A percentile compares a stretch with the other conserved stretches of the same genome.
These are phyloP conservation scores for Hyppa rectilinea DNA, from an alignment of 2,888 invertebrate species.

Conservation along the genomic window DNA sequence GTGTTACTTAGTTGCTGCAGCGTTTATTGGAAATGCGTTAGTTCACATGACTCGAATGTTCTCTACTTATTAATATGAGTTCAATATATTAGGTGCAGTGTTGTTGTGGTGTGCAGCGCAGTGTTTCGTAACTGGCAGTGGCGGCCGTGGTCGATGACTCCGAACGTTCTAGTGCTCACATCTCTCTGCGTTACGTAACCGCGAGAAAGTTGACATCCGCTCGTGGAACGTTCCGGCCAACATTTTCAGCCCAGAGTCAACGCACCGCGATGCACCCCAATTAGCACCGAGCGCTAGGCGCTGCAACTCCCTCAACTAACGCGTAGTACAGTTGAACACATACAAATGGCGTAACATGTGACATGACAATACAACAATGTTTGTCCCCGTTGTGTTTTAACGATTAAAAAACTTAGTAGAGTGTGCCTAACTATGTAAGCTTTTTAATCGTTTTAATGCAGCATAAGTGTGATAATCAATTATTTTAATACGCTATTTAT, in stretches of 20 bases:
- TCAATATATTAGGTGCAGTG: constrained; percentile 70
- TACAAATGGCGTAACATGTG: constrained; percentile 24
- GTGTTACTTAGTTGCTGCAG: constrained; percentile 14
- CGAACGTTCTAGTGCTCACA: constrained; percentile 88
- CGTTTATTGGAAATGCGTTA: constrained; percentile 6
- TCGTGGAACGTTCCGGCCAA: constrained; percentile 72
- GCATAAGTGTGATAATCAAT: constrained; percentile 20
- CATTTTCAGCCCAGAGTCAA: constrained; percentile 76
- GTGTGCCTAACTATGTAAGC: too few relatives aligned
- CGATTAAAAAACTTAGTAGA: too few relatives aligned
- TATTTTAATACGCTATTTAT: constrained; percentile 32
- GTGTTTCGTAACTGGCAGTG: constrained; percentile 85
- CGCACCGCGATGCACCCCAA: constrained; percentile 75
- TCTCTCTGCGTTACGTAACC: constrained; percentile 87
- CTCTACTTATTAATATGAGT: constrained; percentile 33
- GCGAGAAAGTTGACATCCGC: constrained; percentile 90
- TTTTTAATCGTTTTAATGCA: constrained; percentile 21
- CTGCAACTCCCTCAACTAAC: constrained; percentile 43
- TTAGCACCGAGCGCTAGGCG: constrained; percentile 49
- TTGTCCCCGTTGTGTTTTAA: constrained; percentile 10
- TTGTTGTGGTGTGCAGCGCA: constrained; percentile 74
- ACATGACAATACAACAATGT: constrained; percentile 11
- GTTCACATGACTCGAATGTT: constrained; percentile 7
- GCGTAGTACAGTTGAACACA: constrained; percentile 14
- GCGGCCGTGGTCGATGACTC: constrained; percentile 90